These are phyloP conservation scores for Rhyacichthys aspro DNA, from an alignment of 2,797 vertebrate genomes.

Conservation along the genomic window DNA sequence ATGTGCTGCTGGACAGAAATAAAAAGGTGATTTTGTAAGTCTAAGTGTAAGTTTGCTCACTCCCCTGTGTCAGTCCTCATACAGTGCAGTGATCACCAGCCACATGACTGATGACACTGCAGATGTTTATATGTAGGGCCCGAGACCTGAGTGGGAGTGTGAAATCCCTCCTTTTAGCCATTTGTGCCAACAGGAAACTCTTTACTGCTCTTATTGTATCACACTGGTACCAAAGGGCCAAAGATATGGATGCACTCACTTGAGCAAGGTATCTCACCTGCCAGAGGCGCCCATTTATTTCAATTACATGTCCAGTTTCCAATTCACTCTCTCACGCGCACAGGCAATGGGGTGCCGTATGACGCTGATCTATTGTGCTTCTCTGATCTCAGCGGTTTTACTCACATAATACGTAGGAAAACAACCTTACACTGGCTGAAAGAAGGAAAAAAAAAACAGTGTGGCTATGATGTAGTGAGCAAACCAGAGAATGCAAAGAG, in stretches of 20 bases:
- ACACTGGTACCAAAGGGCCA: constrained; percentile 15
- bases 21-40: not conserved
- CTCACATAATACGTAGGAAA: not conserved
- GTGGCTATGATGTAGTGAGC: too few species aligned
- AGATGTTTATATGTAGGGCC: constrained; percentile 6
- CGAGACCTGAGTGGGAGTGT: constrained; percentile 29
- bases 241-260: constrained; percentile 17
- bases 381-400: constrained; percentile 10
- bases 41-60: constrained; percentile 2
- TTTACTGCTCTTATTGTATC: constrained; percentile 25
- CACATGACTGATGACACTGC: constrained; percentile 35
- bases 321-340: constrained; percentile 5
- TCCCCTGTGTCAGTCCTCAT: constrained; percentile 17
- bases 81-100: constrained; percentile 16
- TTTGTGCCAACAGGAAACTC: constrained; percentile 24
- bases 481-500: too few species aligned
- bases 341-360: not conserved
- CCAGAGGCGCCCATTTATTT: constrained; percentile 42
- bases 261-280: constrained; percentile 2
- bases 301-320: constrained; percentile 31
- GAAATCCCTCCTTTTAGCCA: constrained; percentile 8
- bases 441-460: not conserved
- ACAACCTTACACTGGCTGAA: not conserved
- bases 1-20: not conserved
- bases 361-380: constrained; percentile 6